These are phyloP conservation scores for Balearica regulorum DNA, from an alignment of 2,797 vertebrate species.

Conservation along the genomic window DNA sequence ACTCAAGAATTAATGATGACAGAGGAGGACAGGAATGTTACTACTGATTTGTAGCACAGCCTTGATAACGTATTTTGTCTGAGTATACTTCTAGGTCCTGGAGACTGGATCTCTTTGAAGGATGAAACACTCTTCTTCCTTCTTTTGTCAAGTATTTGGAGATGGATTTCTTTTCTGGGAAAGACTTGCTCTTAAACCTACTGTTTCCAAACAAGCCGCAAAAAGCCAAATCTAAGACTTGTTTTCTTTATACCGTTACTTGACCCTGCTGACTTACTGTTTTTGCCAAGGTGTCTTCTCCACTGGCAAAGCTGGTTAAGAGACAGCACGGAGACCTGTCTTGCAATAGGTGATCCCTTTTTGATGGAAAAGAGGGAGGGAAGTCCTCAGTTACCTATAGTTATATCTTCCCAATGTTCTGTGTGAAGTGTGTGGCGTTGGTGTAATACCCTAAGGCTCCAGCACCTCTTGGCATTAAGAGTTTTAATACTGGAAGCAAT, in stretches of 20 bases:
- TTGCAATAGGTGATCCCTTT: neutral
- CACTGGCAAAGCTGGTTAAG: neutral
- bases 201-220: neutral
- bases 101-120: neutral
- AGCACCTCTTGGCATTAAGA: neutral
- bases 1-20: constrained; percentile 14
- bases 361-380: neutral
- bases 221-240: neutral
- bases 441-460: neutral
- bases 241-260: neutral
- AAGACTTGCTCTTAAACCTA: neutral
- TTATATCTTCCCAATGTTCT: neutral
- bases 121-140: neutral
- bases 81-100: neutral
- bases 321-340: neutral
- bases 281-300: neutral
- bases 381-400: neutral
- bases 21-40: neutral
- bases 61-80: neutral
- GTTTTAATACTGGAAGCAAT: neutral
- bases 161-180: neutral
- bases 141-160: neutral
- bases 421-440: neutral
- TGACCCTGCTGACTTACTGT: neutral
- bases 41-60: neutral